Base-by-base conservation (phyloP, 2,113 vertebrate genomes). In the Podiceps cristatus region DNA sequence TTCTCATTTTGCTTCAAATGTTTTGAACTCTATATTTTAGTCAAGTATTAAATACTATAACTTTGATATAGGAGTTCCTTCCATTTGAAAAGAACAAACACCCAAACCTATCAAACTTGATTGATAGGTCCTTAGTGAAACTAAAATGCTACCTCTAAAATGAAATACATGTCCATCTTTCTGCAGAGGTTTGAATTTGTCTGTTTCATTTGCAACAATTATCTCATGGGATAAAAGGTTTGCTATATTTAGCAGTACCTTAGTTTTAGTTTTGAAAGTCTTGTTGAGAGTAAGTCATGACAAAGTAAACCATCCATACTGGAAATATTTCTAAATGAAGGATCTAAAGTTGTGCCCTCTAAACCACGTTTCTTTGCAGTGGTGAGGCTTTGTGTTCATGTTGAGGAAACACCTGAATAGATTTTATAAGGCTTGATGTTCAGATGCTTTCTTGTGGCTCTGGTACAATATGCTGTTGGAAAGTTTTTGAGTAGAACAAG, bases 1-100 rank as follows among this genome's bases (percentile, higher is more conserved):
- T 62, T 80, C 44, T 89, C 33, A 71, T 63, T 67, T 81, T 86
- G 7, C 52, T 86, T 96, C 55, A 50, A 75, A 85, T 87, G 13
- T 83, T 76, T 72, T 53, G n/a, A 78, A 35, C 11, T 59, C 28
- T 42, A 2, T 47, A n/a, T 77, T 88, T 77, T 13, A 69, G 23
- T 58, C 18, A 71, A 22, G 23, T 88, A 58, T 64, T 60, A 55
- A n/a, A 59, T 47, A 18, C 9, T 37, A 4, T 47, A n/a, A 37
- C 31, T 58, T 88, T 56, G 24, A 37, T 59, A 35, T 18, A 77
- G 19, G 23, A 59, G 14, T 63, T 63, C 13, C 15, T 78, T 60
- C 66, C 11, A 29, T 83, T 69, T 20, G 25, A 59, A 82, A 76
- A 52, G 63, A 22, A 7, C 12, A 58, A 58, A n/a, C 35, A 53